These are phyloP conservation scores for Porites rus DNA, from an alignment of 92 coral and sea anemone species.

Conservation along the genomic window DNA sequence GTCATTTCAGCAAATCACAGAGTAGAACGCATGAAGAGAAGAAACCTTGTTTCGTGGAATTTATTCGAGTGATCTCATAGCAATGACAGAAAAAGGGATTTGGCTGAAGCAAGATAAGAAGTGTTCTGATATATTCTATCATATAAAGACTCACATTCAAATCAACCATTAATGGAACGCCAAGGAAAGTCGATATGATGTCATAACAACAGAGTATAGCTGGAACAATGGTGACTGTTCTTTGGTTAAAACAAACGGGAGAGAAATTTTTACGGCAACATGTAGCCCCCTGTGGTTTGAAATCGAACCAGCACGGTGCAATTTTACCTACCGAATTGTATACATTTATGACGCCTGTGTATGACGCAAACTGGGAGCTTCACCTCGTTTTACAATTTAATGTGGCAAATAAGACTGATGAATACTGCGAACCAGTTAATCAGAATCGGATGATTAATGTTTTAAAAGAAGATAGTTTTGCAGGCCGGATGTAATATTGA, in stretches of 20 bases:
- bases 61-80: not conserved
- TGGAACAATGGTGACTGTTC: constrained; percentile 6
- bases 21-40: not conserved
- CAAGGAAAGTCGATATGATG: not conserved
- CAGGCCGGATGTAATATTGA: not conserved
- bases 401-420: not conserved
- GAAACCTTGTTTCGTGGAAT: not conserved
- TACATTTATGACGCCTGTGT: not conserved
- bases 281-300: constrained; percentile 17
- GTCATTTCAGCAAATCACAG: not conserved
- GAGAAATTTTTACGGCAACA: not conserved
- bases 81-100: not conserved
- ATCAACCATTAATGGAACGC: constrained; percentile 3
- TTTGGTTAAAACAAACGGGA: not conserved
- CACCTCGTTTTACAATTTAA: not conserved
- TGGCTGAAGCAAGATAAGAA: constrained; percentile 1
- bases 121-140: constrained; percentile 20
- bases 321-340: constrained; percentile 22
- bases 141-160: not conserved
- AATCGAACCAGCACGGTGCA: constrained; percentile 19
- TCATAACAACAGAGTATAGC: not conserved
- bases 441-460: not conserved
- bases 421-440: not conserved
- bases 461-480: not conserved
- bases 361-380: not conserved